phyloP scores from a whole-genome alignment of 2,797 vertebrate genomes.

The Alfaro cultratus region DNA sequence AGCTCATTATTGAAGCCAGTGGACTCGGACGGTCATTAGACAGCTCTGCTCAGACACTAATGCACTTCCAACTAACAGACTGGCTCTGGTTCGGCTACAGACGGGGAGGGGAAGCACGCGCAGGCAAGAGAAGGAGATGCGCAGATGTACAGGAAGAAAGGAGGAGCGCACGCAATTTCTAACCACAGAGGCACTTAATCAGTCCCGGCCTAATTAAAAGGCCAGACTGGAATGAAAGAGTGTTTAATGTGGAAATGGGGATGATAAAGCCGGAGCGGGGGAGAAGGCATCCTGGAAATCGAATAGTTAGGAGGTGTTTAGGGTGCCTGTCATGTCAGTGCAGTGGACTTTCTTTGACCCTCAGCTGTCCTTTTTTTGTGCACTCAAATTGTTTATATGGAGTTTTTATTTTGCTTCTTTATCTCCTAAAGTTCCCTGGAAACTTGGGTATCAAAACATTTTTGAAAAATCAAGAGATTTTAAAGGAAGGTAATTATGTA shows the following conservation, averaged over 20 bases:
- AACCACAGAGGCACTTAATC: slow-evolving; percentile 76
- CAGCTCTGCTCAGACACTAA: slow-evolving; percentile 62
- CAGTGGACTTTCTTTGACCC: not conserved
- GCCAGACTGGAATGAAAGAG: slow-evolving; percentile 64
- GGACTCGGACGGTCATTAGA: slow-evolving; percentile 71
- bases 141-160: slow-evolving; percentile 25
- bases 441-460: not conserved
- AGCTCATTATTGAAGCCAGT: slow-evolving; percentile 75
- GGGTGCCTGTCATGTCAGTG: not conserved
- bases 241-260: slow-evolving; percentile 67
- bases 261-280: slow-evolving; percentile 57
- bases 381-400: too few relatives aligned
- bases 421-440: not conserved
- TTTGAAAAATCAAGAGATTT: too few relatives aligned
- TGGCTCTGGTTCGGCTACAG: slow-evolving; percentile 43
- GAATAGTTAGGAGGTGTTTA: slow-evolving; percentile 6
- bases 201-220: slow-evolving; percentile 81
- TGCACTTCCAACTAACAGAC: slow-evolving; percentile 67
- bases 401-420: too few relatives aligned
- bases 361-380: not conserved
- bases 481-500: too few relatives aligned
- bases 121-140: slow-evolving; percentile 4
- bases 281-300: slow-evolving; percentile 18
- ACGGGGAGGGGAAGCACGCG: not conserved
- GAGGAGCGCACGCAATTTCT: slow-evolving; percentile 20